phyloP scores from a whole-genome alignment of 1,140 invertebrate species.

The Polypedilum vanderplanki region DNA sequence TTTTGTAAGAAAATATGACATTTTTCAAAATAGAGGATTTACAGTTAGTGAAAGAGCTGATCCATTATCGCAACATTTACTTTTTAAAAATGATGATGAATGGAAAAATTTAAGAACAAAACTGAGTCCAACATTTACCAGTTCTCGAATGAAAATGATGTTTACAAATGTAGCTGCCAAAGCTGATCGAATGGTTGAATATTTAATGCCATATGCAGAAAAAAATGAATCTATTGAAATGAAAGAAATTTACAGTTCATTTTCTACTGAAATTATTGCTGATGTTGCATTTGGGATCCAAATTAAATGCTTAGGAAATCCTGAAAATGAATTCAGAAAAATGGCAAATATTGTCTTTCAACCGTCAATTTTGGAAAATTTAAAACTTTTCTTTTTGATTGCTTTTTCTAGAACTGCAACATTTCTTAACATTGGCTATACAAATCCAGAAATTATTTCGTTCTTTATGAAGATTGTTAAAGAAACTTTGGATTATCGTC shows the following conservation, averaged over 20 bases:
- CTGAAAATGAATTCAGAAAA: constrained; percentile 39
- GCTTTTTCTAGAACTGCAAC: constrained; percentile 23
- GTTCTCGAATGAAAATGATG: constrained; percentile 49
- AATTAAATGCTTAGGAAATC: constrained; percentile 38
- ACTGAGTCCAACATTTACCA: constrained; percentile 46
- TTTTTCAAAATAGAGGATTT: constrained; percentile 43
- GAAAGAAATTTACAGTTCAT: constrained; percentile 39
- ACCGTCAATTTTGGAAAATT: not conserved
- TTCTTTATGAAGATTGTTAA: constrained; percentile 51
- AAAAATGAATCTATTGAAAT: constrained; percentile 39
- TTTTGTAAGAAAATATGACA: constrained; percentile 39
- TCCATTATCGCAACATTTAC: constrained; percentile 48
- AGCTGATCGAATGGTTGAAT: constrained; percentile 39
- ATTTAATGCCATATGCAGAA: constrained; percentile 37
- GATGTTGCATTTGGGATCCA: constrained; percentile 40
- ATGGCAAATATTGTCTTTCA: constrained; percentile 30
- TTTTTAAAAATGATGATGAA: constrained; percentile 45
- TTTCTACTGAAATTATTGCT: constrained; percentile 42
- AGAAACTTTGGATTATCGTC: constrained; percentile 49
- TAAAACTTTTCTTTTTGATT: not conserved
- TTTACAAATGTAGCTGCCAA: constrained; percentile 44
- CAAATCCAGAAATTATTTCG: constrained; percentile 41
- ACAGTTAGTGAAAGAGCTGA: constrained; percentile 48
- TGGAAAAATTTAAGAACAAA: constrained; percentile 46
- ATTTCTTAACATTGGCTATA: constrained; percentile 34